Conservation (phyloP, 1,140 invertebrate species). For the Calosoma granatense region DNA sequence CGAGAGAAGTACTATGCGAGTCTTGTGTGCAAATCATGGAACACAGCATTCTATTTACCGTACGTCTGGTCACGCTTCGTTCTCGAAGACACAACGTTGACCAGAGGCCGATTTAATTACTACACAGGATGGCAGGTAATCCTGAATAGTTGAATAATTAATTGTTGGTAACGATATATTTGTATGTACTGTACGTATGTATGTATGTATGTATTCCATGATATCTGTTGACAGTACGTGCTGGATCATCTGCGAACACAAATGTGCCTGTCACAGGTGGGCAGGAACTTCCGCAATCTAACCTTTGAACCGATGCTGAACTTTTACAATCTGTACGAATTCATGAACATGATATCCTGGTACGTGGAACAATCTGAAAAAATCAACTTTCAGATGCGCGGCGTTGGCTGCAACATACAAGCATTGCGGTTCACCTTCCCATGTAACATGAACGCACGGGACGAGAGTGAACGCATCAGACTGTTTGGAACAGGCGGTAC, state of each 20-base stretch:
- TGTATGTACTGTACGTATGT: conserved; percentile 44
- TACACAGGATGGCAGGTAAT: conserved; percentile 69
- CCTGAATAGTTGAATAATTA: background rate
- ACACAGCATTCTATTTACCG: conserved; percentile 61
- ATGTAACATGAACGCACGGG: conserved; percentile 56
- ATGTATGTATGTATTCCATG: conserved; percentile 1
- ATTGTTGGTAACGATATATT: conserved; percentile 10
- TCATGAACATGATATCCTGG: conserved; percentile 70
- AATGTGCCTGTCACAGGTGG: conserved; percentile 59
- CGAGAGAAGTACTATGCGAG: conserved; percentile 64
- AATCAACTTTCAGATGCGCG: conserved; percentile 26
- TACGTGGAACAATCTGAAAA: conserved; percentile 44
- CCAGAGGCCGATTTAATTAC: conserved; percentile 66
- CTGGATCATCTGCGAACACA: conserved; percentile 66
- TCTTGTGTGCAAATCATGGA: conserved; percentile 59
- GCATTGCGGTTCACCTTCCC: conserved; percentile 67
- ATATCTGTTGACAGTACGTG: conserved; percentile 43
- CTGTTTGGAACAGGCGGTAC: conserved; percentile 68
- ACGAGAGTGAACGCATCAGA: conserved; percentile 47
- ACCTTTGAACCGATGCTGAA: conserved; percentile 66
- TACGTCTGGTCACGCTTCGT: conserved; percentile 64
- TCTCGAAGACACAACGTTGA: conserved; percentile 61
- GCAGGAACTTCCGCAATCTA: conserved; percentile 52
- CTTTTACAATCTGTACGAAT: conserved; percentile 76
- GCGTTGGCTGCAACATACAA: conserved; percentile 46